phyloP scores from a whole-genome alignment of 1,140 invertebrate species.

The Eufriesea mexicana region DNA sequence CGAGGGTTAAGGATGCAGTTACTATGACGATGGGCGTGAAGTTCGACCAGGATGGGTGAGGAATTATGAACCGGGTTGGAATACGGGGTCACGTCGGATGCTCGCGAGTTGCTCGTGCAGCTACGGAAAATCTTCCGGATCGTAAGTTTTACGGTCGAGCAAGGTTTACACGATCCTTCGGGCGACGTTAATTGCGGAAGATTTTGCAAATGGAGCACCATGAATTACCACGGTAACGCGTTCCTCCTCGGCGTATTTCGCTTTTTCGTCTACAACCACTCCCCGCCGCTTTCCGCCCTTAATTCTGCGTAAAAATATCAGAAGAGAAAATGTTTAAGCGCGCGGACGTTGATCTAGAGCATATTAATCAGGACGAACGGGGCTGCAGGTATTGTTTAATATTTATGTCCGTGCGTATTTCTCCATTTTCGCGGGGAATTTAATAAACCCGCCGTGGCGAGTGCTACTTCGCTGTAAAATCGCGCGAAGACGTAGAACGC shows the following conservation, averaged over 20 bases:
- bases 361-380: constrained; percentile 12
- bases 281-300: background rate
- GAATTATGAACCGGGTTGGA: background rate
- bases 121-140: constrained; percentile 17
- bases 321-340: background rate
- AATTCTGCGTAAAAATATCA: constrained; percentile 2
- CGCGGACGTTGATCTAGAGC: background rate
- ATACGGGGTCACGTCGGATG: background rate
- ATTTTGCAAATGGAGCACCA: constrained; percentile 39
- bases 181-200: constrained; percentile 38
- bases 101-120: background rate
- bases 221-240: constrained; percentile 20
- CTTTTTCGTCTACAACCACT: too few relatives aligned
- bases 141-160: constrained; percentile 31
- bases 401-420: constrained; percentile 5
- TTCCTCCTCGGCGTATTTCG: background rate
- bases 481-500: background rate
- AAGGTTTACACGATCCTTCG: constrained; percentile 14
- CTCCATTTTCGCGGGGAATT: background rate
- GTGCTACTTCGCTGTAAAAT: constrained; percentile 13
- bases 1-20: background rate
- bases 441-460: background rate
- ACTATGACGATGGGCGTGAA: background rate
- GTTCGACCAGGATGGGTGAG: background rate
- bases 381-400: background rate